Evolutionary conservation across 2,888 invertebrate genomes (phyloP).

Genomic region (Drosophila neotestacea): DNA sequence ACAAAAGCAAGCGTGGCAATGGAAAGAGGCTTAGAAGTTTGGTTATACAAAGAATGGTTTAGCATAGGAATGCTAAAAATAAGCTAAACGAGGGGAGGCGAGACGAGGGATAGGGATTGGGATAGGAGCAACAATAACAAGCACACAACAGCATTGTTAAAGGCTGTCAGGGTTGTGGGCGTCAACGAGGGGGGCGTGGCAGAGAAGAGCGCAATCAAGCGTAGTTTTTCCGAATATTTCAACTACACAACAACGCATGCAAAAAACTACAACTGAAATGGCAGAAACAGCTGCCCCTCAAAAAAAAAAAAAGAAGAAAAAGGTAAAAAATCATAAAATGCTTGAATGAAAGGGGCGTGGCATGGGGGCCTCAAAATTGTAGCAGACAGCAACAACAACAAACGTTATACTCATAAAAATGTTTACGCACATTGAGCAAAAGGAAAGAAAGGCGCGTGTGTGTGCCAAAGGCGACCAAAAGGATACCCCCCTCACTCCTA

Average conservation of each 20-base stretch:
- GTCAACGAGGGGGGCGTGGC: constrained; percentile 48
- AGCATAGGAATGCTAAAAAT: constrained; percentile 58
- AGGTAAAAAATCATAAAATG: constrained; percentile 72
- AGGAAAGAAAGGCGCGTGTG: constrained; percentile 30
- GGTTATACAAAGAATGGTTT: constrained; percentile 49
- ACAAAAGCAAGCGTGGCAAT: constrained; percentile 12
- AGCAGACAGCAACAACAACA: constrained; percentile 31
- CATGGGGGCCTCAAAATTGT: constrained; percentile 24
- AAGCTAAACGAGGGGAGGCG: constrained; percentile 28
- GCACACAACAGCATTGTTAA: constrained; percentile 30
- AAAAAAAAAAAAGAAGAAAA: constrained; percentile 40
- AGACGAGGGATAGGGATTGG: neutral
- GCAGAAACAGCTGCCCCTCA: constrained; percentile 37
- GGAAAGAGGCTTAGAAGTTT: constrained; percentile 46
- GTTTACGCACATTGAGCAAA: constrained; percentile 75
- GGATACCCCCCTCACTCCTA: constrained; percentile 7
- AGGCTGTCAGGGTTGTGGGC: constrained; percentile 10
- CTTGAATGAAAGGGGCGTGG: constrained; percentile 35
- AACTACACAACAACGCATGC: constrained; percentile 60
- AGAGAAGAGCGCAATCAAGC: constrained; percentile 62
- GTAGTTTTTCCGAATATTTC: constrained; percentile 52
- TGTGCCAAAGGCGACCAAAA: constrained; percentile 45
- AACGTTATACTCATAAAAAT: constrained; percentile 76
- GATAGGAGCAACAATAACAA: constrained; percentile 26
- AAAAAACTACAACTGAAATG: constrained; percentile 53